Evolutionary conservation across 2,888 invertebrate species (phyloP).

Genomic region (Ichneumoninae sp.): DNA sequence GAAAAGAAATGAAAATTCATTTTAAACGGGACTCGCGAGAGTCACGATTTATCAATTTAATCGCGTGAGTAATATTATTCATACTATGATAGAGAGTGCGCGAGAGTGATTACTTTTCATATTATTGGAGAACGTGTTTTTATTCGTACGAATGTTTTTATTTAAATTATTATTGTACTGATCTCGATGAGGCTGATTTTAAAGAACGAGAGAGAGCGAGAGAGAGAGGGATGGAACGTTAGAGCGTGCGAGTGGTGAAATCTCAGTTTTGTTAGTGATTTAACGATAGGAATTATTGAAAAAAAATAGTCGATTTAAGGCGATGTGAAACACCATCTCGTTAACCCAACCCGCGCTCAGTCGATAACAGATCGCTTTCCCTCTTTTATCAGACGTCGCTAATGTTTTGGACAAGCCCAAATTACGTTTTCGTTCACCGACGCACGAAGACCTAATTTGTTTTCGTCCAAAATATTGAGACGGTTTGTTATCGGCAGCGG

Average conservation of each 20-base stretch:
- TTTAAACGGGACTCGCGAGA: conserved; percentile 18
- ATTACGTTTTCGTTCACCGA: not conserved
- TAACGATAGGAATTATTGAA: conserved; percentile 54
- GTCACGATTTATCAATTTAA: conserved; percentile 61
- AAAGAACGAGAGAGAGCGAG: conserved; percentile 26
- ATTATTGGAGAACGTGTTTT: conserved; percentile 36
- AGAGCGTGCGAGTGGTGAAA: conserved; percentile 49
- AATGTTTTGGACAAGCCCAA: not conserved
- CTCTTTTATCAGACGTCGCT: not conserved
- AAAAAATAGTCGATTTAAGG: conserved; percentile 50
- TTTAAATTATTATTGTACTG: conserved; percentile 68
- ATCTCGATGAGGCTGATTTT: conserved; percentile 67
- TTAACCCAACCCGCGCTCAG: not conserved
- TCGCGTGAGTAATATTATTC: conserved; percentile 29
- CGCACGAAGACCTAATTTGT: not conserved
- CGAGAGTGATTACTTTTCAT: conserved; percentile 58
- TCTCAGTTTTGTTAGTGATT: conserved; percentile 61
- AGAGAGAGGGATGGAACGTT: not conserved
- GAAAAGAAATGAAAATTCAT: conserved; percentile 31
- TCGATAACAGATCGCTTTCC: not conserved
- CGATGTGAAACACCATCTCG: not conserved
- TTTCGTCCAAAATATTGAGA: not conserved
- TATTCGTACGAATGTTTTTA: conserved; percentile 45
- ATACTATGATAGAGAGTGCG: conserved; percentile 42
- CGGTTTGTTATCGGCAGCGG: not conserved